These are phyloP conservation scores for Scatophagus argus DNA, from an alignment of 2,113 vertebrate genomes.

Conservation along the genomic window DNA sequence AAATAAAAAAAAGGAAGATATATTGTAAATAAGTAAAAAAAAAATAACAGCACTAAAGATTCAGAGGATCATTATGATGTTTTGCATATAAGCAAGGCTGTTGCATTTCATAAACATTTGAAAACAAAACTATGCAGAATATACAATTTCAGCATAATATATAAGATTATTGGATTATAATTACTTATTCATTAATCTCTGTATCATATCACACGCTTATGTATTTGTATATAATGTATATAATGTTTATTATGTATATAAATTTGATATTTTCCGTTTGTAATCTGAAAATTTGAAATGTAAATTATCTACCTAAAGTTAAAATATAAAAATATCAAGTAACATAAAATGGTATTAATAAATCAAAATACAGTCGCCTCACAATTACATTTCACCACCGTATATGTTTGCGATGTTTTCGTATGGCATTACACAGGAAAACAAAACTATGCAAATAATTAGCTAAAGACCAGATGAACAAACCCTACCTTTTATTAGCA, in stretches of 20 bases:
- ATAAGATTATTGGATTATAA: background rate
- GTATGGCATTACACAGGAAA: too few species aligned
- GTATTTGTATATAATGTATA: too few species aligned
- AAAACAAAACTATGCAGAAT: background rate
- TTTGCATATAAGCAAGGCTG: background rate
- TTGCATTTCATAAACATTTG: background rate
- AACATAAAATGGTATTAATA: background rate
- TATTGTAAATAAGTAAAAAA: background rate
- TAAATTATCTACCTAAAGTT: too few species aligned
- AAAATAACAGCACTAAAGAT: background rate
- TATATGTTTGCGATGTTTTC: too few species aligned
- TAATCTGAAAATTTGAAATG: too few species aligned
- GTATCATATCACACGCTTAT: too few species aligned
- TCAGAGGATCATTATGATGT: background rate
- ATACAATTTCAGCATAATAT: background rate
- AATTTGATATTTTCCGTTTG: background rate
- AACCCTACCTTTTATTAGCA: conserved; percentile 80
- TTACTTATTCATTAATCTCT: background rate
- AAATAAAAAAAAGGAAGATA: background rate
- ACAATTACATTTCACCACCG: too few species aligned
- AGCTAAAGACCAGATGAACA: background rate
- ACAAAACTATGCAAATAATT: too few species aligned
- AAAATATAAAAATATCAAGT: background rate
- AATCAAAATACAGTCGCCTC: too few species aligned
- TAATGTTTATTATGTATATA: too few species aligned